Base-by-base conservation (phyloP, 2,113 vertebrate species). In the Epinephelus lanceolatus region DNA sequence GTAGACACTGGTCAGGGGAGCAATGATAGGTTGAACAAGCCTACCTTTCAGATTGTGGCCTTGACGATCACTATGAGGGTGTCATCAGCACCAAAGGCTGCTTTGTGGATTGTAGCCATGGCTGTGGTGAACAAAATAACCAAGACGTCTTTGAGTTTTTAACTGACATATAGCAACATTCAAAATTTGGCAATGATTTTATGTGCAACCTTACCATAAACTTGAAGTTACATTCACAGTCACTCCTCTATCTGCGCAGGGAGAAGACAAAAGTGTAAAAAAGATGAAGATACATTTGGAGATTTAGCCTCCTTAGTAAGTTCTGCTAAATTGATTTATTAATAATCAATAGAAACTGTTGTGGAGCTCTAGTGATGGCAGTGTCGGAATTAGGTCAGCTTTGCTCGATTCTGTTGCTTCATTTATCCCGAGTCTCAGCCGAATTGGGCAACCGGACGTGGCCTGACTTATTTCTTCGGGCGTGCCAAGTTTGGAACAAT, bases 11-110 rank as follows among this genome's bases (percentile, higher is more conserved):
- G 47, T 57, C 37, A 73, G 45, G 51, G 12, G 4, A 66, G 23
- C 6, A 72, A 77, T 70, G 45, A 71, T 18, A 45, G 30, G 57
- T 45, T 59, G 8, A 42, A 67, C 18, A 62, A 5, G 18, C 40
- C n/a, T 63, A 59, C 52, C 66, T 73, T 75, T 53, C 25, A 67
- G 49, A 72, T 8, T 67, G 19, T 49, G 53, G 37, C 14, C 61
- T 53, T 80, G 37, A 69, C 49, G 52, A 19, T 69, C 7, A 74
- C 57, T 49, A 69, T 19, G 19, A 71, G 9, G 61, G 21, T 76
- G 69, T 69, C 65, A 81, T 81, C 57, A 81, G 61, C 63, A 53
- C 51, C 45, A 63, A 60, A 71, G n/a, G 4, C 40, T 57, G 68
- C 18, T 52, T 23, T 53, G 30, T 66, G 10, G 53, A 62, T 15